phyloP scores from a whole-genome alignment of 2,888 invertebrate species.

The Pseudoips prasinana region DNA sequence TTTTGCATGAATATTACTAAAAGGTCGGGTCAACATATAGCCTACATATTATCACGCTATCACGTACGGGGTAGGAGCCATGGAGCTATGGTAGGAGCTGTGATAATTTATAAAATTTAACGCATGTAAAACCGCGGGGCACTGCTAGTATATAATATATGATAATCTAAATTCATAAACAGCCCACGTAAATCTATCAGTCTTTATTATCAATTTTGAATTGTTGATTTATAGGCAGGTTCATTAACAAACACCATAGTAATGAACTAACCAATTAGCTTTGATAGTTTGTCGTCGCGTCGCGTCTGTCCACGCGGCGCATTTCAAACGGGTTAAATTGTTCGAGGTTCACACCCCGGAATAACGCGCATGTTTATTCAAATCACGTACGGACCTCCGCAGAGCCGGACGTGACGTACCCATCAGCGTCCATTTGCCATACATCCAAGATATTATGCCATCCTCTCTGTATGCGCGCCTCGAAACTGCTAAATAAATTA shows the following conservation, averaged over 20 bases:
- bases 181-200: too few relatives aligned
- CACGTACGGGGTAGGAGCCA: too few relatives aligned
- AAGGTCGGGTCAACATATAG: too few relatives aligned
- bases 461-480: constrained; percentile 27
- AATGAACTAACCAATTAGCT: constrained; percentile 26
- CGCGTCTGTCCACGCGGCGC: constrained; percentile 16
- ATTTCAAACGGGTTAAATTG: constrained; percentile 44
- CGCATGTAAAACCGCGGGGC: too few relatives aligned
- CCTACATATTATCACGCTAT: too few relatives aligned
- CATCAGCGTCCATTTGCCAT: constrained; percentile 41
- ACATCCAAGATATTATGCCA: constrained; percentile 33
- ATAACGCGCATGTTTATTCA: constrained; percentile 46
- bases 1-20: too few relatives aligned
- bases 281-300: constrained; percentile 18
- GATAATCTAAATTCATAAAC: too few relatives aligned
- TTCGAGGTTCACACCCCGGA: constrained; percentile 44
- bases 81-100: too few relatives aligned
- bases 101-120: too few relatives aligned
- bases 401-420: constrained; percentile 61
- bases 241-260: constrained; percentile 13
- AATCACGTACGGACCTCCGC: constrained; percentile 66
- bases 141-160: too few relatives aligned
- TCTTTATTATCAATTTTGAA: not conserved
- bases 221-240: not conserved
- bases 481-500: constrained; percentile 30